Conservation (phyloP, 92 coral and sea anemone species). For the Bergia puertoricense region DNA sequence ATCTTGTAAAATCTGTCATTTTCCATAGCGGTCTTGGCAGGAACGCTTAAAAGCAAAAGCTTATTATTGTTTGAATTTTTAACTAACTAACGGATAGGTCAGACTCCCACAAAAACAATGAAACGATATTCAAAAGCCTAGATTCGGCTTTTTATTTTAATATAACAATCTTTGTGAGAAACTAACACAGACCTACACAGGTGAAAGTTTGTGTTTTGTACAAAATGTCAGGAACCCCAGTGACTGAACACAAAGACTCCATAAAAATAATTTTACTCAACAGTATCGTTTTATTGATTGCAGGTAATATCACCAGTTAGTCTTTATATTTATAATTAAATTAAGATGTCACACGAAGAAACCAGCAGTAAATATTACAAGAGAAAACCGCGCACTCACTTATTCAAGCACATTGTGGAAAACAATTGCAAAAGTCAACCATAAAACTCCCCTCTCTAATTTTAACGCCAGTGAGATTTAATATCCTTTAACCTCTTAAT, state of each 20-base stretch:
- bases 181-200: neutral
- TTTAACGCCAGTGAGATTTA: slow-evolving; percentile 43
- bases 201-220: slow-evolving; percentile 26
- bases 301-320: slow-evolving; percentile 45
- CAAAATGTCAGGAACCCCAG: slow-evolving; percentile 36
- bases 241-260: slow-evolving; percentile 15
- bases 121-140: slow-evolving; percentile 17
- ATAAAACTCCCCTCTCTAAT: slow-evolving; percentile 26
- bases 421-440: slow-evolving; percentile 46
- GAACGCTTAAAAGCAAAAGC: slow-evolving; percentile 36
- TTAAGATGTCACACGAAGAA: slow-evolving; percentile 35
- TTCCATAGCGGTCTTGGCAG: slow-evolving; percentile 16
- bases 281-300: slow-evolving; percentile 47
- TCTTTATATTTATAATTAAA: slow-evolving; percentile 45
- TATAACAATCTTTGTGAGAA: slow-evolving; percentile 10
- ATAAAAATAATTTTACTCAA: slow-evolving; percentile 32
- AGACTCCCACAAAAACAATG: slow-evolving; percentile 17
- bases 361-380: slow-evolving; percentile 39
- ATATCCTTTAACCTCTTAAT: slow-evolving; percentile 72
- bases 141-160: slow-evolving; percentile 13
- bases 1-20: slow-evolving; percentile 24
- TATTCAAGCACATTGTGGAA: slow-evolving; percentile 20
- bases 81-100: slow-evolving; percentile 46
- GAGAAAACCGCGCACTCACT: slow-evolving; percentile 36
- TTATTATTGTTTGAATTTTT: slow-evolving; percentile 45